Percentiles rank a stretch among this genome's conserved stretches.
Conservation (phyloP, 2,113 vertebrate species). For the Gymnobelideus leadbeateri region DNA sequence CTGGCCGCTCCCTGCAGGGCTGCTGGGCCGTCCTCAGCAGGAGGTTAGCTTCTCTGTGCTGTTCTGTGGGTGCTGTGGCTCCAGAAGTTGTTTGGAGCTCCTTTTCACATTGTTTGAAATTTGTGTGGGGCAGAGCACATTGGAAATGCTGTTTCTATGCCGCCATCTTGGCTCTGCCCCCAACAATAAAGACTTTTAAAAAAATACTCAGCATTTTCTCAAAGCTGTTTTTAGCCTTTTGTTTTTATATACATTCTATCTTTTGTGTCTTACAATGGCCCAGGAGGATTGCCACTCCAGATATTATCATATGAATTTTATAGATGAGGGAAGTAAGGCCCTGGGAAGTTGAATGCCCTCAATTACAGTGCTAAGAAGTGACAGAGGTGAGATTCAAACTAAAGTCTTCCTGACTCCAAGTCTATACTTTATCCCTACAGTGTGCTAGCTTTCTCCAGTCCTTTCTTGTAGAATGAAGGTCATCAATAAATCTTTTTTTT, state of each 20-base stretch:
- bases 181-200: neutral
- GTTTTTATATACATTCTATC: neutral
- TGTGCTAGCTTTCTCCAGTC: neutral
- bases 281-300: neutral
- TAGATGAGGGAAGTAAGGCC: neutral
- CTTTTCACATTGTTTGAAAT: no score
- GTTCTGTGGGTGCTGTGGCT: no score
- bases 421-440: no score
- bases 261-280: neutral
- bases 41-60: no score
- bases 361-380: neutral
- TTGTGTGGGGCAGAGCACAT: no score
- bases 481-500: no score
- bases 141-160: no score
- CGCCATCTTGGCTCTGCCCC: no score
- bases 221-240: neutral
- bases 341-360: neutral
- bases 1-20: no score
- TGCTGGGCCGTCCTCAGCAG: no score
- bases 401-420: neutral
- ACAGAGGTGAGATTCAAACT: neutral
- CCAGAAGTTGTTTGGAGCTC: no score
- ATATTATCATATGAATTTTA: neutral
- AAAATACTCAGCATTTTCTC: neutral
- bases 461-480: neutral